These are phyloP conservation scores for Otocyon megalotis DNA, from an alignment of 2,113 vertebrate species.

Conservation along the genomic window DNA sequence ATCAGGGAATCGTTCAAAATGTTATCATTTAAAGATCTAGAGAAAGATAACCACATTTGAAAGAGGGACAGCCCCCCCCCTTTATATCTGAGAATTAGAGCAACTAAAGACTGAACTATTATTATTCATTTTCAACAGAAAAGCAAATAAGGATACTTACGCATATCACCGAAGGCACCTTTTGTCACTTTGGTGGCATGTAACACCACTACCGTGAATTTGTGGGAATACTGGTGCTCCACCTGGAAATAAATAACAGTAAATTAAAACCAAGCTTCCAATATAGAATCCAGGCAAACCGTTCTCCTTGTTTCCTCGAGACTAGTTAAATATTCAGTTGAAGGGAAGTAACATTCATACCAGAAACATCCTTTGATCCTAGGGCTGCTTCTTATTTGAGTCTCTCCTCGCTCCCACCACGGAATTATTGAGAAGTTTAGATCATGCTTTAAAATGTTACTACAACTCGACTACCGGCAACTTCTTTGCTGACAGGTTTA, in stretches of 20 bases:
- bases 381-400: conserved; percentile 50
- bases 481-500: conserved; percentile 59
- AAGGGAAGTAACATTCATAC: conserved; percentile 81
- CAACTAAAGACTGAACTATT: background rate
- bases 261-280: conserved; percentile 59
- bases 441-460: conserved; percentile 40
- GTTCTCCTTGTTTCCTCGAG: conserved; percentile 52
- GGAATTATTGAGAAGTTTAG: conserved; percentile 75
- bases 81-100: background rate
- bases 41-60: background rate
- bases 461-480: conserved; percentile 59
- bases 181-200: conserved; percentile 96
- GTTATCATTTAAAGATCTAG: background rate
- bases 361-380: conserved; percentile 84
- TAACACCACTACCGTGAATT: conserved; percentile 93
- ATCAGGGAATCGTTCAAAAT: background rate
- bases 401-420: conserved; percentile 36
- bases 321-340: conserved; percentile 47
- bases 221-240: conserved; percentile 97
- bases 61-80: background rate
- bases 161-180: conserved; percentile 95
- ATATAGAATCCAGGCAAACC: background rate
- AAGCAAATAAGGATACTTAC: conserved; percentile 89
- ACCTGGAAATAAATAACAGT: conserved; percentile 89
- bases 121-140: background rate